Conservation (phyloP, 2,888 invertebrate species). For the Aricia artaxerxes region DNA sequence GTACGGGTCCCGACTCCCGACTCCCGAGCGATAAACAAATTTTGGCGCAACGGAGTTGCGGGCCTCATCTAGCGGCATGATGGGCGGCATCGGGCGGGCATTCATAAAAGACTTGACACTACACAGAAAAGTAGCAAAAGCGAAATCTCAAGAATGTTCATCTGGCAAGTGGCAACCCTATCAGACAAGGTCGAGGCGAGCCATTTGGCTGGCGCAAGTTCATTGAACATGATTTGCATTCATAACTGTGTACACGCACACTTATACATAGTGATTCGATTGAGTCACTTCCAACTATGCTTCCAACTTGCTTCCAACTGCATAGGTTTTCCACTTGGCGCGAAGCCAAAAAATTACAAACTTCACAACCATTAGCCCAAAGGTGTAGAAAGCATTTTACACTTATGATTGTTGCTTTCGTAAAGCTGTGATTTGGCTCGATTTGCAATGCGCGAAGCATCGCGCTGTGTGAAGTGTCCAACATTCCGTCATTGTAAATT, state of each 20-base stretch:
- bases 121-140: not conserved
- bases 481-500: no score
- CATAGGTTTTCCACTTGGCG: conserved; percentile 7
- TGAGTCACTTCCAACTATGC: not conserved
- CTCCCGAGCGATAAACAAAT: no score
- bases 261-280: not conserved
- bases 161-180: conserved; percentile 13
- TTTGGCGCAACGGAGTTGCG: no score
- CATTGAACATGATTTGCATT: conserved; percentile 48
- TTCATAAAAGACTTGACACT: not conserved
- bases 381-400: not conserved
- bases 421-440: not conserved
- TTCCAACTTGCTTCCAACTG: not conserved
- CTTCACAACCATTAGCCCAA: not conserved
- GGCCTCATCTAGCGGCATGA: no score
- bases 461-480: no score
- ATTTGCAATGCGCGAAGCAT: no score
- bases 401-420: not conserved
- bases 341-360: not conserved
- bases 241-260: conserved; percentile 36
- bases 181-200: conserved; percentile 55
- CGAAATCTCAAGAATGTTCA: not conserved
- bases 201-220: conserved; percentile 50
- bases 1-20: no score
- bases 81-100: no score